These are phyloP conservation scores for Cephalopachus bancanus DNA, from an alignment of 2,797 vertebrate species.

Conservation along the genomic window DNA sequence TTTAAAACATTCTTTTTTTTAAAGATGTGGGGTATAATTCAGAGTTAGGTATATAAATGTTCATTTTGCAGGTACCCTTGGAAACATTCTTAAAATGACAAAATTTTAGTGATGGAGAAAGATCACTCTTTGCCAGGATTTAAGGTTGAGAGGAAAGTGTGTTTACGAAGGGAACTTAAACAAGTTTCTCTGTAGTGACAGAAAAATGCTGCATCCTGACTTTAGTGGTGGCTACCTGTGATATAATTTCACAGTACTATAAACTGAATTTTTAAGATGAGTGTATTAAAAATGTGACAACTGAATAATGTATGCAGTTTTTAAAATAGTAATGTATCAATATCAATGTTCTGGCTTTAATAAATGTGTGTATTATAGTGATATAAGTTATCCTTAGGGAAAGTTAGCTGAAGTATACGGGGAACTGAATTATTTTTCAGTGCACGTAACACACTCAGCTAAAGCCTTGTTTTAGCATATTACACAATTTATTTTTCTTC, in stretches of 20 bases:
- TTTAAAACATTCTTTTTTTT: too few species aligned
- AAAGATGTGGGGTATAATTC: too few species aligned
- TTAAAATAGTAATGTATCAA: not conserved
- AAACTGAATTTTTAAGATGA: not conserved
- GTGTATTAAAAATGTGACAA: not conserved
- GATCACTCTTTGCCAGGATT: not conserved
- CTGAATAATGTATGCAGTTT: not conserved
- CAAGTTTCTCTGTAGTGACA: not conserved
- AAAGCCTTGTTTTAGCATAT: constrained; percentile 37
- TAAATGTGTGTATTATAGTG: not conserved
- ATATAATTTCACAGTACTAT: not conserved
- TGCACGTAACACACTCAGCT: not conserved
- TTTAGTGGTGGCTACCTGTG: not conserved
- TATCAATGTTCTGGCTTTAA: not conserved
- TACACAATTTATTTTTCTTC: constrained; percentile 20
- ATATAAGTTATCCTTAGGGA: not conserved
- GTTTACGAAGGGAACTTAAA: not conserved
- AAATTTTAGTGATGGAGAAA: not conserved
- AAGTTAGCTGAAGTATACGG: not conserved
- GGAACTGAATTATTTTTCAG: not conserved
- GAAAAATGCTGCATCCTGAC: not conserved
- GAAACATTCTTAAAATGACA: not conserved
- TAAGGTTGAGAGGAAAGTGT: not conserved
- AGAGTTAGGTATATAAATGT: too few species aligned
- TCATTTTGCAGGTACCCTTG: too few species aligned